A percentile compares a stretch with the other conserved stretches of the same genome.
phyloP scores from a whole-genome alignment of 2,113 vertebrate genomes.

The Myotis yumanensis region DNA sequence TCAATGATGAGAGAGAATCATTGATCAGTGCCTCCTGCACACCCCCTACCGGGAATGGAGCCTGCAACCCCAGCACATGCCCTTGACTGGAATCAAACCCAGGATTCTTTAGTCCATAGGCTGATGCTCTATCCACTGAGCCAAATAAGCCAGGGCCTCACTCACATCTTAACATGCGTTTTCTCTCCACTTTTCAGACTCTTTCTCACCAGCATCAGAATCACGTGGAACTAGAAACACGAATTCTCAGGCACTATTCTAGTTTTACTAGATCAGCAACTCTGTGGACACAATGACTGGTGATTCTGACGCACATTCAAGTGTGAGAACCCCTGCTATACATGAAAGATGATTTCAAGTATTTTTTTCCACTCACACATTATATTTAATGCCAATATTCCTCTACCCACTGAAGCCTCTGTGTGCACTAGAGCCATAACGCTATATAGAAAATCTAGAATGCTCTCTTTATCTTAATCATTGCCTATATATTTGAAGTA shows the following conservation, averaged over 20 bases:
- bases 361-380: neutral
- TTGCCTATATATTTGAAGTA: neutral
- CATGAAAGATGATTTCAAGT: neutral
- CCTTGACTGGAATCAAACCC: too few species aligned
- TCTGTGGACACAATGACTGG: neutral
- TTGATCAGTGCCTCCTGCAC: too few species aligned
- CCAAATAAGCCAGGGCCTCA: neutral
- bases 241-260: neutral
- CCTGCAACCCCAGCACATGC: too few species aligned
- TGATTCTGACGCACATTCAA: neutral
- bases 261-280: neutral
- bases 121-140: too few species aligned
- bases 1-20: too few species aligned
- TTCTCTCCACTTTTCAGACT: neutral
- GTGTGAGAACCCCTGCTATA: neutral
- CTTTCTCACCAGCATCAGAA: neutral
- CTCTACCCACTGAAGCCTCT: neutral
- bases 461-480: neutral
- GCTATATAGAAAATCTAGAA: neutral
- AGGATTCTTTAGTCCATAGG: too few species aligned
- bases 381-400: neutral
- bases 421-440: neutral
- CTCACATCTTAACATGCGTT: neutral
- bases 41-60: too few species aligned
- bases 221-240: neutral